Evolutionary conservation across 2,888 invertebrate genomes (phyloP).

Genomic region (Chrysolina americana): DNA sequence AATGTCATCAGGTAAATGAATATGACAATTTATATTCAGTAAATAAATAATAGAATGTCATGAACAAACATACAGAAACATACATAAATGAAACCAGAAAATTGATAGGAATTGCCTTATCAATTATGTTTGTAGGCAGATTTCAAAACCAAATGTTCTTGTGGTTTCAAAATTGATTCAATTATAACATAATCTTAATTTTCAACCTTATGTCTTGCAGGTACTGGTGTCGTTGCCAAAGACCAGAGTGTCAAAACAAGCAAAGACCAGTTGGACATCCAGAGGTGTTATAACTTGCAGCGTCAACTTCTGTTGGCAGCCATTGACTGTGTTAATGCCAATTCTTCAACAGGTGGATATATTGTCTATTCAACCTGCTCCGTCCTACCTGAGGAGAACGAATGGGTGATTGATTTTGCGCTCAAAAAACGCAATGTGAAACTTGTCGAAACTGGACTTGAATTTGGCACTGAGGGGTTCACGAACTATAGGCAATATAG

Average conservation of each 20-base stretch:
- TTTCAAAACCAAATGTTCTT: no score
- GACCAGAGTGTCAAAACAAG: slow-evolving; percentile 96
- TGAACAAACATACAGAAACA: no score
- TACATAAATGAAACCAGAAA: no score
- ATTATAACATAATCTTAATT: neutral
- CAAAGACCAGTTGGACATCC: slow-evolving; percentile 91
- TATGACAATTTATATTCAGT: no score
- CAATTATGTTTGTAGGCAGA: no score
- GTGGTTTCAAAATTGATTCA: no score
- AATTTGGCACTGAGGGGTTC: slow-evolving; percentile 97
- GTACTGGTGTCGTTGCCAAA: slow-evolving; percentile 98
- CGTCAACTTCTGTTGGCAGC: slow-evolving; percentile 93
- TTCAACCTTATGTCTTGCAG: slow-evolving; percentile 64
- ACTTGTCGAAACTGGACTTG: slow-evolving; percentile 92
- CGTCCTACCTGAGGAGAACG: slow-evolving; percentile 97
- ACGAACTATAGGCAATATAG: slow-evolving; percentile 87
- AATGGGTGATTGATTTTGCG: slow-evolving; percentile 96
- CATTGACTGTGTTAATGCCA: slow-evolving; percentile 96
- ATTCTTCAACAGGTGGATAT: slow-evolving; percentile 93
- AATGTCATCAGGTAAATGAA: no score
- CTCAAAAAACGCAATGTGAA: slow-evolving; percentile 94
- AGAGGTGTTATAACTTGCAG: slow-evolving; percentile 93
- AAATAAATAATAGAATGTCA: no score
- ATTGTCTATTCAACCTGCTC: slow-evolving; percentile 99
- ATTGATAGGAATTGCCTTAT: no score